These are phyloP conservation scores for Vanessa tameamea DNA, from an alignment of 1,140 invertebrate genomes.

Conservation along the genomic window DNA sequence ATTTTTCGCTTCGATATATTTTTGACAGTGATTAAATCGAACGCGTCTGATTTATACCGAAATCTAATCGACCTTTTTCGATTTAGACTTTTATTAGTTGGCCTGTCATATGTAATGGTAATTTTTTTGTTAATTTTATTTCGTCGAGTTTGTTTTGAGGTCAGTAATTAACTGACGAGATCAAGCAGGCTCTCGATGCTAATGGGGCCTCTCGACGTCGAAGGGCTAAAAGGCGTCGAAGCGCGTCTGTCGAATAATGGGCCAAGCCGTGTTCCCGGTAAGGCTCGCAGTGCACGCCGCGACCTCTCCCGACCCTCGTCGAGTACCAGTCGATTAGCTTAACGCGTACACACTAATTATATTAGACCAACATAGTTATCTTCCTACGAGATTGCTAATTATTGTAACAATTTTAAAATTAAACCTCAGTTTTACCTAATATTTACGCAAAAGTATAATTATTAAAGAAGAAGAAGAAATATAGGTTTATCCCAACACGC, in stretches of 20 bases:
- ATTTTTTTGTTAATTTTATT: conserved; percentile 38
- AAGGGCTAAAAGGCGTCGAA: conserved; percentile 73
- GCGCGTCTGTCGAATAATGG: conserved; percentile 76
- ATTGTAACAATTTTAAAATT: conserved; percentile 1
- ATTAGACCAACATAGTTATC: conserved; percentile 39
- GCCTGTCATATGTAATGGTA: conserved; percentile 21
- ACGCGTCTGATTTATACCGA: conserved; percentile 43
- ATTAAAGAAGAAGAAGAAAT: no score
- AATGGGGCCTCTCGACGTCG: conserved; percentile 74
- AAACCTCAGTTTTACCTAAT: no score
- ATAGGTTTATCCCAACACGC: no score
- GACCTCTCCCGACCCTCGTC: conserved; percentile 73
- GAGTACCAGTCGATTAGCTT: conserved; percentile 73
- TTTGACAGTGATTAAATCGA: conserved; percentile 68
- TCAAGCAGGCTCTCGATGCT: conserved; percentile 73
- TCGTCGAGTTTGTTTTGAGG: conserved; percentile 57
- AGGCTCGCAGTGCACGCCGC: conserved; percentile 42
- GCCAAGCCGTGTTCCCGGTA: conserved; percentile 49
- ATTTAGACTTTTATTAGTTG: conserved; percentile 33
- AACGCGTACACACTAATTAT: conserved; percentile 68
- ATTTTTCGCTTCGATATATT: conserved; percentile 58
- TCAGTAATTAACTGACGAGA: conserved; percentile 73
- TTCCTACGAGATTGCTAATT: conserved; percentile 27
- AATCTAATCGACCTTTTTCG: conserved; percentile 13
- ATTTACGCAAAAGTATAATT: no score